phyloP scores from a whole-genome alignment of 1,140 invertebrate species.

The Brachionus plicatilis region DNA sequence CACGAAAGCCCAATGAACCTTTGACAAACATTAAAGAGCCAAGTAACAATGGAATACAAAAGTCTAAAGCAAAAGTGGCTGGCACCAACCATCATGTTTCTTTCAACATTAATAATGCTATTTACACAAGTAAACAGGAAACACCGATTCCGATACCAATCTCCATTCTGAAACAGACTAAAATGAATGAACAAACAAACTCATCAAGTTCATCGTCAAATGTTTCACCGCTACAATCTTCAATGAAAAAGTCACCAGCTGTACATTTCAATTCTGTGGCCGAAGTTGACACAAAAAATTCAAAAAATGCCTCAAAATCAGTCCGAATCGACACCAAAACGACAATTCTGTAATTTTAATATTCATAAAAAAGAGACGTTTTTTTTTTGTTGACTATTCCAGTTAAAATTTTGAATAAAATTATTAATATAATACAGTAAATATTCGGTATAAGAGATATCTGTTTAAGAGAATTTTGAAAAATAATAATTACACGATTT shows the following conservation, averaged over 20 bases:
- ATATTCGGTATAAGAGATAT: too few species aligned
- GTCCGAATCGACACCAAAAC: not conserved
- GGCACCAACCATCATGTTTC: conserved; percentile 31
- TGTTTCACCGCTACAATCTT: not conserved
- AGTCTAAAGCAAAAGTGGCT: not conserved
- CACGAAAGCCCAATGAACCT: not conserved
- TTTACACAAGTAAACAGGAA: conserved; percentile 38
- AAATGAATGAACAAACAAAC: not conserved
- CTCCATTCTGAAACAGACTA: conserved; percentile 17
- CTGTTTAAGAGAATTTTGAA: too few species aligned
- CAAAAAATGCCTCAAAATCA: not conserved
- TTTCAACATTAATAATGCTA: conserved; percentile 37
- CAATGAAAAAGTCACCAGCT: conserved; percentile 1
- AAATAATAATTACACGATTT: too few species aligned
- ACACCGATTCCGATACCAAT: conserved; percentile 32
- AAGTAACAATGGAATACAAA: not conserved
- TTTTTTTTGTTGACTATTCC: not conserved
- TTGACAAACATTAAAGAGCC: not conserved
- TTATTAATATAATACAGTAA: too few species aligned
- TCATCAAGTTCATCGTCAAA: conserved; percentile 1
- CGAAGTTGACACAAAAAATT: not conserved
- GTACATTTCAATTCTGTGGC: not conserved
- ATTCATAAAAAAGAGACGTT: too few species aligned
- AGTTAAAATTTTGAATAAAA: not conserved
- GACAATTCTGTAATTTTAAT: not conserved